Conservation (phyloP, 2,888 invertebrate species). For the Dicyrtomina minuta region DNA sequence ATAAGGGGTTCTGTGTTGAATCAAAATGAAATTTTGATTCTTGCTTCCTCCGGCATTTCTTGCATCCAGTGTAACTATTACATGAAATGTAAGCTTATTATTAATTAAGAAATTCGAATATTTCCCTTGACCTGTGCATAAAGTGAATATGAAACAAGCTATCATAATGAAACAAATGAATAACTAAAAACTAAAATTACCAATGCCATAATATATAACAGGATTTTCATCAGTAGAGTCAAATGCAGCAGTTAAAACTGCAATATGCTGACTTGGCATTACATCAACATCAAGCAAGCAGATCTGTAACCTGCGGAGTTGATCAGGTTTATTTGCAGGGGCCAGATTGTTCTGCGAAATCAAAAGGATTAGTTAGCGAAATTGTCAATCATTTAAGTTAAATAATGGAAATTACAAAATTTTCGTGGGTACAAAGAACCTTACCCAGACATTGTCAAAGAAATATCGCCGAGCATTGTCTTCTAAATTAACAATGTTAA, state of each 20-base stretch:
- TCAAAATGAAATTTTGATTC: slow-evolving; percentile 32
- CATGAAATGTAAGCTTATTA: too few relatives aligned
- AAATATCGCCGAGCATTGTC: slow-evolving; percentile 71
- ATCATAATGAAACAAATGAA: background rate
- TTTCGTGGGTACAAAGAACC: too few relatives aligned
- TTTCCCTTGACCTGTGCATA: background rate
- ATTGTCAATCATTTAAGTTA: too few relatives aligned
- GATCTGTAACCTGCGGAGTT: slow-evolving; percentile 47
- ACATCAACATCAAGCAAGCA: slow-evolving; percentile 44
- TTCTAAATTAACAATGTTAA: slow-evolving; percentile 65
- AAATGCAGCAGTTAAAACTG: slow-evolving; percentile 46
- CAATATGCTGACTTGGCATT: slow-evolving; percentile 39
- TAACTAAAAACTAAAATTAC: slow-evolving; percentile 33
- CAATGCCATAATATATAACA: slow-evolving; percentile 46
- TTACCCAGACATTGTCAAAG: slow-evolving; percentile 68
- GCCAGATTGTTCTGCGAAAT: slow-evolving; percentile 5
- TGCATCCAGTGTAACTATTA: slow-evolving; percentile 44
- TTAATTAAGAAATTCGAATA: background rate
- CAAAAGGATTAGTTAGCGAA: too few relatives aligned
- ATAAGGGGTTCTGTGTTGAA: slow-evolving; percentile 37
- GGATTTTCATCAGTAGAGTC: slow-evolving; percentile 38
- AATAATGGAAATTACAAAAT: background rate
- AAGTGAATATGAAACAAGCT: too few relatives aligned
- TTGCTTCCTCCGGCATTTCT: slow-evolving; percentile 37
- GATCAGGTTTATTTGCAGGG: slow-evolving; percentile 3